phyloP scores from a whole-genome alignment of 2,797 vertebrate genomes.

The Glyptemys insculpta region DNA sequence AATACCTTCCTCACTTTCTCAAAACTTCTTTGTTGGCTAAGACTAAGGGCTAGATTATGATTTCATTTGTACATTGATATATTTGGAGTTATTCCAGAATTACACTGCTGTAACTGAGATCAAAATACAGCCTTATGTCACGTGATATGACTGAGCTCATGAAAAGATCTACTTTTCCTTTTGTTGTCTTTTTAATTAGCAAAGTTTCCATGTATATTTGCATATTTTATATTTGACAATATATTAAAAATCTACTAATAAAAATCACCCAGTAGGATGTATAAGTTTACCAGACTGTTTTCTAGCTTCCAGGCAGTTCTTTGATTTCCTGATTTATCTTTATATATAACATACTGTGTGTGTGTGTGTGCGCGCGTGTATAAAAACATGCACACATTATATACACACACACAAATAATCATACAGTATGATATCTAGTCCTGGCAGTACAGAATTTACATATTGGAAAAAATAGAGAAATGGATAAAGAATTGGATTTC shows the following conservation, averaged over 20 bases:
- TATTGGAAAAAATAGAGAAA: not conserved
- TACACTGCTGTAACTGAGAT: not conserved
- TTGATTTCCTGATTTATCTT: constrained; percentile 28
- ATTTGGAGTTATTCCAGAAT: not conserved
- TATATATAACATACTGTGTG: not conserved
- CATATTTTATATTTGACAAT: constrained; percentile 16
- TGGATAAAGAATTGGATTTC: constrained; percentile 47
- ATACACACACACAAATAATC: not conserved
- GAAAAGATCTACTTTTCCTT: not conserved
- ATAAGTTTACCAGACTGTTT: not conserved
- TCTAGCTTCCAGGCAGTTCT: constrained; percentile 2
- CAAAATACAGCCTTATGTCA: not conserved
- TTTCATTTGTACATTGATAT: not conserved
- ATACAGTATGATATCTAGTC: constrained; percentile 41
- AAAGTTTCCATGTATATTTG: not conserved
- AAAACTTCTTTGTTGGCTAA: not conserved
- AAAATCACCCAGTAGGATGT: not conserved
- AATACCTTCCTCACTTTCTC: not conserved
- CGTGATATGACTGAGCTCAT: not conserved
- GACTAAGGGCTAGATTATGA: not conserved
- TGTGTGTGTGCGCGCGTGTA: no score
- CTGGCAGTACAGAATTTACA: not conserved
- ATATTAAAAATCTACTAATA: constrained; percentile 40
- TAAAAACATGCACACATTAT: no score
- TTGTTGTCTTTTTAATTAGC: not conserved